A percentile compares a stretch with the other conserved stretches of the same genome.
Conservation (phyloP, 2,888 invertebrate species). For the Colostygia pectinataria region DNA sequence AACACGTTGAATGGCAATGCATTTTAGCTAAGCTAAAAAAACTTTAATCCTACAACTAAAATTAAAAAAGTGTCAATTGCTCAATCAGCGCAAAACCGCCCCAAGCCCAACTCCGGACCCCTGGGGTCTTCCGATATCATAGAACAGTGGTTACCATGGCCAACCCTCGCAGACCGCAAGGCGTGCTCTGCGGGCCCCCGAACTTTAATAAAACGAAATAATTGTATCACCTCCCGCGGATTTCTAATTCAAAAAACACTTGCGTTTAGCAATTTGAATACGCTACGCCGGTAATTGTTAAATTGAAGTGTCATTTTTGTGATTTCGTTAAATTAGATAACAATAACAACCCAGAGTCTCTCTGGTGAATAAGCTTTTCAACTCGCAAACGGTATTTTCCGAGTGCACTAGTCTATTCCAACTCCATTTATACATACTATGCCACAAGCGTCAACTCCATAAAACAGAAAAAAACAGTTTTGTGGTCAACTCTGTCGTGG, state of each 20-base stretch:
- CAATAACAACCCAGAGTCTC: too few species aligned
- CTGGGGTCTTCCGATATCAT: slow-evolving; percentile 44
- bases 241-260: slow-evolving; percentile 19
- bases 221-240: slow-evolving; percentile 33
- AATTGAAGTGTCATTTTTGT: slow-evolving; percentile 7
- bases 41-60: too few species aligned
- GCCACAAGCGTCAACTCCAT: too few species aligned
- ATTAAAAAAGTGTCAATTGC: neutral
- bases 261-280: slow-evolving; percentile 14
- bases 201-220: slow-evolving; percentile 48
- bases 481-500: too few species aligned
- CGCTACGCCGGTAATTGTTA: slow-evolving; percentile 13
- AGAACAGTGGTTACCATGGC: slow-evolving; percentile 47
- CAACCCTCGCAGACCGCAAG: slow-evolving; percentile 63
- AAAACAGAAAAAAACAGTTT: too few species aligned
- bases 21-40: too few species aligned
- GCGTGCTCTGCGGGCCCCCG: slow-evolving; percentile 68
- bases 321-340: neutral
- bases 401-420: too few species aligned
- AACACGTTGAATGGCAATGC: too few species aligned
- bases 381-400: too few species aligned
- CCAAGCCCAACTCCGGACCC: slow-evolving; percentile 1
- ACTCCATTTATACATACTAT: too few species aligned
- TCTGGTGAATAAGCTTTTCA: too few species aligned
- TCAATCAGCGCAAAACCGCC: neutral